These are phyloP conservation scores for Nipponia nippon DNA, from an alignment of 2,113 vertebrate species.

Conservation along the genomic window DNA sequence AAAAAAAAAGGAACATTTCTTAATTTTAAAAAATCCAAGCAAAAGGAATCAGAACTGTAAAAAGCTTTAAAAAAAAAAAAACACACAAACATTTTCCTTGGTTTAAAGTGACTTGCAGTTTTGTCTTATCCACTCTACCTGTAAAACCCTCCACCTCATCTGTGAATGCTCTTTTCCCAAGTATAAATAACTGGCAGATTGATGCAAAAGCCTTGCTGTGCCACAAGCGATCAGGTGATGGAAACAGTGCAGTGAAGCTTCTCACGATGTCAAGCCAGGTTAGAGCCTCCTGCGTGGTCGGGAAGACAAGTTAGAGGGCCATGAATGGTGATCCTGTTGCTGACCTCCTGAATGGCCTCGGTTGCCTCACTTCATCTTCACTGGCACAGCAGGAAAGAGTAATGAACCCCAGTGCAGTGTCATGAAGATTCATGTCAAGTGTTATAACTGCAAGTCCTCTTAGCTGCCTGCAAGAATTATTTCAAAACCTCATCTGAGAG, in stretches of 20 bases:
- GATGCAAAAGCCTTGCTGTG: background rate
- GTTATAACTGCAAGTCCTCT: background rate
- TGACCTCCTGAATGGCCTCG: background rate
- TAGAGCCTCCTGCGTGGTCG: background rate
- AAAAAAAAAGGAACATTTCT: background rate
- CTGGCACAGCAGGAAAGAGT: background rate
- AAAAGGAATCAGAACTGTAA: background rate
- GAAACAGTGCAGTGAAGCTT: slow-evolving; percentile 12
- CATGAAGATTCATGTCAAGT: background rate
- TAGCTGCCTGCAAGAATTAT: slow-evolving; percentile 8
- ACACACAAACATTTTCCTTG: background rate
- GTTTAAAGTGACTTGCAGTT: background rate
- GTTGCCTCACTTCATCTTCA: background rate
- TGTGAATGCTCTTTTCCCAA: background rate
- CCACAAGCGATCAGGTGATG: background rate
- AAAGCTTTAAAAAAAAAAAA: background rate
- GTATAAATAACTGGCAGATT: background rate
- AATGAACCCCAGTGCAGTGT: background rate
- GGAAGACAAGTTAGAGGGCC: background rate
- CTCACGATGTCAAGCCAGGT: background rate
- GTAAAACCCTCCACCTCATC: background rate
- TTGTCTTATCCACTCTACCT: background rate
- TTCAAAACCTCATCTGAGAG: slow-evolving; percentile 1
- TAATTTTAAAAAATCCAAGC: background rate
- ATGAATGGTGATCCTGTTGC: background rate